A percentile compares a stretch with the other conserved stretches of the same genome.
Evolutionary conservation across 2,888 invertebrate genomes (phyloP).

Genomic region (Chaitophorus viminalis): DNA sequence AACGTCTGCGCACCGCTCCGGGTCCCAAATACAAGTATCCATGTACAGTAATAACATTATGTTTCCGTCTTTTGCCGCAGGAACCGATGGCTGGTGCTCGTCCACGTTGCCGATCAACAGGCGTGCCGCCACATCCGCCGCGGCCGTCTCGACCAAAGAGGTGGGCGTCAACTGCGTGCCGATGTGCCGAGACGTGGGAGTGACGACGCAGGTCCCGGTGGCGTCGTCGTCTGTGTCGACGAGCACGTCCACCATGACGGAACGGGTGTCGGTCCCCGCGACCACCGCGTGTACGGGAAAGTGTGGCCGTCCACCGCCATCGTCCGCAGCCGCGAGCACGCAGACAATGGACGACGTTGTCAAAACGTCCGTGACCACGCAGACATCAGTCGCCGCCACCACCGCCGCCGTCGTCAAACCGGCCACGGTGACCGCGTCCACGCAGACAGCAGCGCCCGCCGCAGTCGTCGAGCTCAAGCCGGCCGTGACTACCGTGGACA

Average conservation of each 20-base stretch:
- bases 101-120: background rate
- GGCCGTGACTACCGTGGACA: conserved; percentile 58
- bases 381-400: background rate
- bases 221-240: conserved; percentile 14
- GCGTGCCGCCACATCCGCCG: background rate
- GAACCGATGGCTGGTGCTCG: background rate
- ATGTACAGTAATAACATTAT: too few species aligned
- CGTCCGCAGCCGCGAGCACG: background rate
- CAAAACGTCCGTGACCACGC: background rate
- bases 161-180: conserved; percentile 75
- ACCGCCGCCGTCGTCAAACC: background rate
- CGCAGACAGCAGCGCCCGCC: conserved; percentile 5
- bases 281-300: background rate
- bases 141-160: conserved; percentile 60
- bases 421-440: background rate
- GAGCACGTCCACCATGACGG: conserved; percentile 65
- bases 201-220: conserved; percentile 64
- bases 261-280: background rate
- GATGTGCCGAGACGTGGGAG: conserved; percentile 75
- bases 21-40: too few species aligned
- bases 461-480: conserved; percentile 64
- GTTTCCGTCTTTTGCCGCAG: background rate
- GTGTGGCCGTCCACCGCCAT: too few species aligned
- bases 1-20: too few species aligned
- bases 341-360: background rate